Conservation (phyloP, 2,888 invertebrate genomes). For the Isotomurus palustris region DNA sequence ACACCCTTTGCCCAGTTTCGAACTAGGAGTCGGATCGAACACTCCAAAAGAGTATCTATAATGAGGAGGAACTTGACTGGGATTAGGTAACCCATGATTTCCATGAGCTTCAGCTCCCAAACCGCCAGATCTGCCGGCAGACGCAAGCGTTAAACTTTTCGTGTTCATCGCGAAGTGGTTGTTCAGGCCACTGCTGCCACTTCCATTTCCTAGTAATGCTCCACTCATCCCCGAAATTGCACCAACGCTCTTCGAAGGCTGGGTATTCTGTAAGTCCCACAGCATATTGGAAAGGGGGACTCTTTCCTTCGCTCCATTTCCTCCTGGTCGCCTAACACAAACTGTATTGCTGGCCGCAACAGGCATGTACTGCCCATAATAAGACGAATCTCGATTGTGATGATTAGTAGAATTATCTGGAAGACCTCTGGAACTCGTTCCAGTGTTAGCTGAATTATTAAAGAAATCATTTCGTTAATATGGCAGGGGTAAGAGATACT, state of each 20-base stretch:
- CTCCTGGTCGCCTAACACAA: conserved; percentile 35
- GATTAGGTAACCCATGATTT: conserved; percentile 27
- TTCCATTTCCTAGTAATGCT: conserved; percentile 10
- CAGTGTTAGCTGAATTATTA: neutral
- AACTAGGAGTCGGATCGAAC: conserved; percentile 38
- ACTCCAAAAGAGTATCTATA: conserved; percentile 44
- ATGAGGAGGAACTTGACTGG: conserved; percentile 25
- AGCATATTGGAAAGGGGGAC: conserved; percentile 37
- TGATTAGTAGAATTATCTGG: conserved; percentile 11
- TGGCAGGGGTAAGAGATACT: neutral
- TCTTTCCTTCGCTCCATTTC: conserved; percentile 38
- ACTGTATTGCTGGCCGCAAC: conserved; percentile 37
- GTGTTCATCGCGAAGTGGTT: conserved; percentile 26
- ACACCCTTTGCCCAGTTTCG: conserved; percentile 42
- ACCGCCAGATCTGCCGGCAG: conserved; percentile 20
- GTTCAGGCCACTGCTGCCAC: conserved; percentile 9
- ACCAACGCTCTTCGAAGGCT: conserved; percentile 44
- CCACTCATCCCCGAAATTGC: conserved; percentile 28
- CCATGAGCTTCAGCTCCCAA: conserved; percentile 21
- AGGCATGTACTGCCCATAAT: conserved; percentile 41
- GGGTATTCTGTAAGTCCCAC: conserved; percentile 36
- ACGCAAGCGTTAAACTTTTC: conserved; percentile 34
- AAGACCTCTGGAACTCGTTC: neutral
- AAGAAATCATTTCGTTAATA: too few relatives aligned
- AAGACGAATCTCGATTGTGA: conserved; percentile 30